Evolutionary conservation across 2,113 vertebrate species (phyloP).

Genomic region (Spea bombifrons): DNA sequence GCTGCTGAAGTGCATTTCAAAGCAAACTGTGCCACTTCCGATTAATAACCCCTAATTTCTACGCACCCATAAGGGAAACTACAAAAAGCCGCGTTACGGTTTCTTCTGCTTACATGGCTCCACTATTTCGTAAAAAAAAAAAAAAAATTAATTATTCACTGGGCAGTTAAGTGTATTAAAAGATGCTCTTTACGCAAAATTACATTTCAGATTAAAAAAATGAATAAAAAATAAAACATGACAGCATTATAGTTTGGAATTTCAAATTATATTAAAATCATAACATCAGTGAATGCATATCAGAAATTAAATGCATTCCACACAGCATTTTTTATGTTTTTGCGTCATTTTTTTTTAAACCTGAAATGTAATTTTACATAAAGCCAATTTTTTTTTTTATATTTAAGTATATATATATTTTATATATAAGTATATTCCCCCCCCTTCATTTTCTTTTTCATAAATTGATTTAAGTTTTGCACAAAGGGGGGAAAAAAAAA

Average conservation of each 20-base stretch:
- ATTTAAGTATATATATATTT: too few species aligned
- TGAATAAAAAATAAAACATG: too few species aligned
- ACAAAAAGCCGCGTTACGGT: not conserved
- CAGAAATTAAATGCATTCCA: too few species aligned
- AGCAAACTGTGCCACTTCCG: conserved; percentile 30
- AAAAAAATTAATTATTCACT: too few species aligned
- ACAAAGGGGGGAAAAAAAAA: too few species aligned
- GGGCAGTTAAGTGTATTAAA: not conserved
- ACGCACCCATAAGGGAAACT: not conserved
- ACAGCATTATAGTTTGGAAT: too few species aligned
- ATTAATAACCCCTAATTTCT: conserved; percentile 32
- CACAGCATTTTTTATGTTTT: too few species aligned
- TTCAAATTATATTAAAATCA: too few species aligned
- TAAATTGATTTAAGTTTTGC: too few species aligned
- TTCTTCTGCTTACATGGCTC: not conserved
- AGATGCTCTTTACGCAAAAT: not conserved
- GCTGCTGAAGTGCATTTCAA: conserved; percentile 3
- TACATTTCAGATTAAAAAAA: not conserved
- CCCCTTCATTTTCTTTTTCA: too few species aligned
- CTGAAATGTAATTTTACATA: not conserved
- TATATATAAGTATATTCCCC: too few species aligned
- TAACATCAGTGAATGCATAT: too few species aligned
- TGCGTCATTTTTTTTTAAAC: not conserved
- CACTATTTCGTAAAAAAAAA: not conserved
- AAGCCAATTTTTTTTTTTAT: not conserved